Evolutionary conservation across 2,113 vertebrate genomes (phyloP), one percentile per base, ranked within the genome.

Genomic region (Raja brachyura): DNA sequence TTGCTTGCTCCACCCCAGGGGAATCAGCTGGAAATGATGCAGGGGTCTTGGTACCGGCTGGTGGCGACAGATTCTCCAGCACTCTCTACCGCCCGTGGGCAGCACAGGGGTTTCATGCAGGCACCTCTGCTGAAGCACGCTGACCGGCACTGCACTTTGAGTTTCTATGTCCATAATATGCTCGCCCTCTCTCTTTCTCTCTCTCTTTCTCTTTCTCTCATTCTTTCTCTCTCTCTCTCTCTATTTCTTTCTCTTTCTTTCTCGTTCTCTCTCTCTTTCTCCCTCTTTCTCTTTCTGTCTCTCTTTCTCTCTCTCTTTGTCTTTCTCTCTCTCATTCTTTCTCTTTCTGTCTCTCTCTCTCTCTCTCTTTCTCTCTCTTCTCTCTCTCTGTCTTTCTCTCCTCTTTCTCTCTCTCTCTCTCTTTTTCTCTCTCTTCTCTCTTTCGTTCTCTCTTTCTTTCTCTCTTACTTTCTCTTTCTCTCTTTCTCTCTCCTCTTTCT

Each of bases 1-100:
- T 88, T 63, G 59, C 63, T 66, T 16, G n/a, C 59, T 63, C 8
- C 63, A 48, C 83, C 83, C 59, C 83, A 9, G 83, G 83, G 59
- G 59, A n/a, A 31, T 88, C 28, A 31, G 59, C n/a, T 88, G 83
- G 83, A 88, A 88, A 88, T 88, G 59, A 88, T 63, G 31, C 83
- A 88, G 28, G 59, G 25, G 28, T 88, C 83, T 86, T n/a, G 59
- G 63, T 88, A 63, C 83, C 83, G 63, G 59, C 83, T 88, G 83
- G 28, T 18, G 31, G n/a, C 59, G n/a, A 66, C 59, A 31, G 59
- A 88, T 88, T 88, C 83, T 28, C 63, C 4, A 16, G 59, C 59
- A 63, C 59, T 88, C 63, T 66, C 83, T 66, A 66, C 54, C 22
- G n/a, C n/a, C n/a, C n/a, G 54, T 10, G 25, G 59, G 54, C 28